Conservation (phyloP, 2,888 invertebrate species). For the Drosophila picticornis region DNA sequence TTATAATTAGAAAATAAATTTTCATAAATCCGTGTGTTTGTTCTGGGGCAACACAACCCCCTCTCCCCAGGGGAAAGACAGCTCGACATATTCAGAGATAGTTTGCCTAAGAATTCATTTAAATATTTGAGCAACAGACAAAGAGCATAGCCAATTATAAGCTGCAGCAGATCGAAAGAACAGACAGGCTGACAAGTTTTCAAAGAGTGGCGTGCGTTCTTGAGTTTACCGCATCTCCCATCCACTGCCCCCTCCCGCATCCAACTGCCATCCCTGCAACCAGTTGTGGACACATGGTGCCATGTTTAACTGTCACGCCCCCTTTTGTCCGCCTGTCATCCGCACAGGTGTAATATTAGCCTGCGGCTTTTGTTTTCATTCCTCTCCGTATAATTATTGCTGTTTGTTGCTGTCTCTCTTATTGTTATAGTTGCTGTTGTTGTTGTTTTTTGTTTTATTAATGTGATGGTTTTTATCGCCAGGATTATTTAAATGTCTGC, state of each 20-base stretch:
- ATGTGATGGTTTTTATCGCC: constrained; percentile 51
- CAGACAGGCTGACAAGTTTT: constrained; percentile 18
- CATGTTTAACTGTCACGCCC: constrained; percentile 18
- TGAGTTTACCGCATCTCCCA: neutral
- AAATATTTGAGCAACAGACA: constrained; percentile 65
- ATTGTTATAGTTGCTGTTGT: constrained; percentile 13
- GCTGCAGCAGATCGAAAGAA: constrained; percentile 10
- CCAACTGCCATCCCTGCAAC: neutral
- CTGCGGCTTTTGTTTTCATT: constrained; percentile 66
- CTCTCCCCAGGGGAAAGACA: neutral
- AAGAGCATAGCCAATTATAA: constrained; percentile 59
- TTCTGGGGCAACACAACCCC: constrained; percentile 15
- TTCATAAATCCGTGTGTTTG: constrained; percentile 16
- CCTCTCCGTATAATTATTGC: constrained; percentile 33
- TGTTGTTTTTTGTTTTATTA: constrained; percentile 34
- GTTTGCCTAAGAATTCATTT: constrained; percentile 48
- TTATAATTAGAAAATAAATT: constrained; percentile 67
- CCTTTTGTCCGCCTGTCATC: constrained; percentile 10
- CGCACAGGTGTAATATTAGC: constrained; percentile 71
- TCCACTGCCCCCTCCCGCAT: neutral
- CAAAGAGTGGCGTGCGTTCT: neutral
- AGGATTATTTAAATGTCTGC: constrained; percentile 71
- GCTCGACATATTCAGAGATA: constrained; percentile 29
- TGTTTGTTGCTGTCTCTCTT: constrained; percentile 12
- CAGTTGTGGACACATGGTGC: constrained; percentile 27